Evolutionary conservation across 1,140 invertebrate species (phyloP).

Genomic region (Cepaea nemoralis): DNA sequence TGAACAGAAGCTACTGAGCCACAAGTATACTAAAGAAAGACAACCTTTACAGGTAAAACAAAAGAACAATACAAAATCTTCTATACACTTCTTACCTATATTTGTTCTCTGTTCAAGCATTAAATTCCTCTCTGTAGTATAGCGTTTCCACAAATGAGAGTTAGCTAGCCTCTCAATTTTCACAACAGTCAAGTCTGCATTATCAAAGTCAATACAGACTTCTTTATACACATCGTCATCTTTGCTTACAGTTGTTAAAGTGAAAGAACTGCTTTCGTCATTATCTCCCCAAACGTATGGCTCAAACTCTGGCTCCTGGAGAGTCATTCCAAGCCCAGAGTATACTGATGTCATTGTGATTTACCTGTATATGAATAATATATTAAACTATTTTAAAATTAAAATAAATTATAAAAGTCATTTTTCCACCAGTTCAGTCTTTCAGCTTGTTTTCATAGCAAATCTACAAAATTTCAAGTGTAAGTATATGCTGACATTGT

Average conservation of each 20-base stretch:
- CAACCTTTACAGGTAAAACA: no score
- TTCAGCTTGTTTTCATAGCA: no score
- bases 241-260: slow-evolving; percentile 27
- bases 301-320: slow-evolving; percentile 21
- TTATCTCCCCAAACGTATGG: neutral
- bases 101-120: slow-evolving; percentile 41
- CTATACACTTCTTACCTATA: slow-evolving; percentile 20
- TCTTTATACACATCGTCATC: slow-evolving; percentile 52
- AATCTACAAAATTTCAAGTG: no score
- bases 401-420: neutral
- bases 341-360: neutral
- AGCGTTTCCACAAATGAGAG: slow-evolving; percentile 50
- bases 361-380: neutral
- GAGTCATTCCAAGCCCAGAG: slow-evolving; percentile 28
- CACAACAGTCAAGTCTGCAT: slow-evolving; percentile 51
- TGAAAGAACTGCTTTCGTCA: slow-evolving; percentile 7
- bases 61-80: no score
- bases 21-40: no score
- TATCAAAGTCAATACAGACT: slow-evolving; percentile 55
- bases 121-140: slow-evolving; percentile 54
- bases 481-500: no score
- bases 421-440: neutral
- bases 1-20: no score
- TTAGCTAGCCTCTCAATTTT: slow-evolving; percentile 58
- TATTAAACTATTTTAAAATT: no score